Evolutionary conservation across 1,140 invertebrate species (phyloP), one percentile per base, ranked within the genome.

Genomic region (Ladona fulva): DNA sequence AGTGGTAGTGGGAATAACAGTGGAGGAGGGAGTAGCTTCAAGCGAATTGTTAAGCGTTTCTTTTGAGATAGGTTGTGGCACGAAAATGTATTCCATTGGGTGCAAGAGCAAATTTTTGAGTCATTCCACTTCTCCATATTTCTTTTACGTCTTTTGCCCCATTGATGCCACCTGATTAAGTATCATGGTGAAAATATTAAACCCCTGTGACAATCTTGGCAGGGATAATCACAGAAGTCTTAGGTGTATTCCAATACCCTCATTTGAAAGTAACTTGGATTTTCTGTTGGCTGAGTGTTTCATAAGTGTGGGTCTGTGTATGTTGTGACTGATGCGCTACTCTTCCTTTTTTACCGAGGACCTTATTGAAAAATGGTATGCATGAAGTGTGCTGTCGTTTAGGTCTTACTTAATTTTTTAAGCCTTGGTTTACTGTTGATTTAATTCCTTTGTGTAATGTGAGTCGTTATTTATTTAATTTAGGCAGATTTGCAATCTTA

Each of bases 351-450:
- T 66, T 22, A 66, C n/a, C 14, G 52, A 66, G n/a, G 14, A 5
- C 14, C 16, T 66, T 66, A 12, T 16, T 66, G 14, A 66, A 19
- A 19, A 66, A 1, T 66, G n/a, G 52, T 16, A 66, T 66, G n/a
- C 52, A 66, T 66, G n/a, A 66, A 66, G 14, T 66, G 52, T 66
- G 52, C 5, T 19, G 14, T 19, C 52, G 8, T 37, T 37, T 37
- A 37, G 29, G 8, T 66, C 14, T 66, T 16, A 66, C 14, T 66
- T 66, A 66, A 19, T 66, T 16, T 22, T 52, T 19, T 66, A 19
- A 19, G 52, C n/a, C 52, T 66, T 66, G 52, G 52, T 66, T 66
- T 66, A 66, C n/a, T 66, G 52, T 66, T 66, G n/a, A 66, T 66
- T 16, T 12, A 66, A 66, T 66, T 66, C 52, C 14, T 66, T 66